Evolutionary conservation across 1,140 invertebrate species (phyloP), one percentile per base, ranked within the genome.

Genomic region (Sarcophaga bullata): DNA sequence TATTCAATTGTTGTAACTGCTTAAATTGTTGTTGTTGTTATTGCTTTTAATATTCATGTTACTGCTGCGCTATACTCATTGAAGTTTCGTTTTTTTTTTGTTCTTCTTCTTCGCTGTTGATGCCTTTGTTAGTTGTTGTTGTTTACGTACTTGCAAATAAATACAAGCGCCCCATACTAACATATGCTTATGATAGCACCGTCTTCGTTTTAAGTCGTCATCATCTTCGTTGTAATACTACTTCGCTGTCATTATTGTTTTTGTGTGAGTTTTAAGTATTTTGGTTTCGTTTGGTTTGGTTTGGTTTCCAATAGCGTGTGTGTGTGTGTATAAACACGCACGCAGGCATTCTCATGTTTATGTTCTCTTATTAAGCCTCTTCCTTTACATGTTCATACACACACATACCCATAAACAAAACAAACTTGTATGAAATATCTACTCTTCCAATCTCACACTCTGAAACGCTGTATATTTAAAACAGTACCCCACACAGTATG

Each of bases 141-240:
- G 25, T 37, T 37, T 37, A 2, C 25, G 1, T 37, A 4, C 25
- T 37, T 37, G 4, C 25, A 37, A 37, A 37, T 37, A 37, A 37
- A 37, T 4, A 37, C 25, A 37, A 37, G 25, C 25, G 25, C 25
- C 25, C 25, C 25, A 37, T 4, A 37, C 25, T 4, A 37, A 37
- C 25, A 37, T 52, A 52, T 52, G 50, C 19, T 19, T 17, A 19
- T 68, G 15, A 19, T 19, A 9, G 8, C n/a, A 19, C 62, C 17
- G 62, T 68, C 62, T 68, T 68, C 17, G 62, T 68, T 68, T 68
- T 68, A 8, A 19, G 62, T 68, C 62, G 62, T 68, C 62, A 9
- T 68, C 17, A 68, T 68, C 25, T 37, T 37, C 62, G 62, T 19
- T n/a, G 62, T 19, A 68, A 68, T 37, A 4, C 25, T 37, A 37